Evolutionary conservation across 2,113 vertebrate genomes (phyloP).

Genomic region (Cryptomyrus ogoouensis): DNA sequence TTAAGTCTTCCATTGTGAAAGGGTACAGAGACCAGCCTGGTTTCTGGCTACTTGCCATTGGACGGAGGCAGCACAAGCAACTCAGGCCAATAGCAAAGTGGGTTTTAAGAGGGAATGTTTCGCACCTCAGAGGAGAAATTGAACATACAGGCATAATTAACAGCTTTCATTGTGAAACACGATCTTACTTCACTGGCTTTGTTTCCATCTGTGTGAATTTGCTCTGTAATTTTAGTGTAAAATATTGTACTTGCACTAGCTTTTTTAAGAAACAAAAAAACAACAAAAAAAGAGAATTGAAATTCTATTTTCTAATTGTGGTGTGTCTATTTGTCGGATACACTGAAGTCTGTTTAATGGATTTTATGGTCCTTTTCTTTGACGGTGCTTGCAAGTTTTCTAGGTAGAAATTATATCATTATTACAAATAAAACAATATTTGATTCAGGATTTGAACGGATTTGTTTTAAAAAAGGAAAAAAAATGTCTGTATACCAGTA

Average conservation of each 20-base stretch:
- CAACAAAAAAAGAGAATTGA: conserved; percentile 61
- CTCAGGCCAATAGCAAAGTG: conserved; percentile 60
- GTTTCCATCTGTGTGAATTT: conserved; percentile 76
- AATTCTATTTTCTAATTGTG: conserved; percentile 92
- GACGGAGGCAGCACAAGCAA: conserved; percentile 53
- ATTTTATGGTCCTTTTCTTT: conserved; percentile 97
- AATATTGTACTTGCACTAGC: conserved; percentile 89
- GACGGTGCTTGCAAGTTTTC: conserved; percentile 97
- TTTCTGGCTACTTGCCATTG: conserved; percentile 42
- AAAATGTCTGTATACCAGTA: conserved; percentile 90
- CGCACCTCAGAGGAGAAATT: conserved; percentile 72
- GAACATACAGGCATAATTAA: conserved; percentile 77
- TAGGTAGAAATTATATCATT: conserved; percentile 96
- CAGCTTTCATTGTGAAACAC: conserved; percentile 79
- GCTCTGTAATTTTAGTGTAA: conserved; percentile 83
- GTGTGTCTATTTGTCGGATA: conserved; percentile 91
- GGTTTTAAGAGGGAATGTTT: conserved; percentile 67
- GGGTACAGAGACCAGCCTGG: conserved; percentile 55
- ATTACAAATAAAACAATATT: conserved; percentile 86
- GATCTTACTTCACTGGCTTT: conserved; percentile 56
- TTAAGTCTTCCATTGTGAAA: conserved; percentile 71
- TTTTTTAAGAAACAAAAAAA: conserved; percentile 64
- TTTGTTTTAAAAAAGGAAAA: conserved; percentile 87
- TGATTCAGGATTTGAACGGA: conserved; percentile 95
- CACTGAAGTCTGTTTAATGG: conserved; percentile 90